Evolutionary conservation across 2,113 vertebrate genomes (phyloP), one percentile per base, ranked within the genome.

Genomic region (Gobius niger): DNA sequence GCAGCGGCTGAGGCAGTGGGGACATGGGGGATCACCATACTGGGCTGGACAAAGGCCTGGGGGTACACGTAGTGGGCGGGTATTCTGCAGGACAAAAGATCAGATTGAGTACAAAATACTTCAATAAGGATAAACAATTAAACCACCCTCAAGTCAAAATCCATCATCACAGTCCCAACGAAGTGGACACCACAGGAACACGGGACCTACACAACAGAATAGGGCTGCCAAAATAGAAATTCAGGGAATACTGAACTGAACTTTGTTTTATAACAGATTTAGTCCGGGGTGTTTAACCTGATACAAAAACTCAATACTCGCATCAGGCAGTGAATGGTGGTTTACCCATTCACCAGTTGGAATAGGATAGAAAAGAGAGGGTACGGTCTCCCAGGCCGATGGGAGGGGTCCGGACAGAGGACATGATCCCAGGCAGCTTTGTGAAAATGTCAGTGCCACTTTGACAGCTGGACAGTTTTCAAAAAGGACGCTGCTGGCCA

Each of bases 1-100:
- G 95, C 92, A 5, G 95, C 90, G 0, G 95, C 92, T 0, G 94
- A 78, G 0, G 94, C 79, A 0, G 94, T 95, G 82, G 98, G 96
- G 44, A 98, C 93, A 4, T 98, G 96, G 4, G 96, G 97, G 70
- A 99, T 98, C 72, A 98, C 95, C 90, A 99, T 89, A 79, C 97
- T 97, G 2, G 97, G 97, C 91, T 98, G 97, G 87, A 99, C 93
- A 54, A 98, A 98, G 77, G 96, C 96, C 93, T 98, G 97, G 47
- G 97, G 97, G 87, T 99, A 99, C 82, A 98, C 93, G 67, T 99
- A 99, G 91, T 99, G 97, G 82, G 97, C 94, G 13, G 97, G 96
- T 81, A 99, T 96, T 93, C 97, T 98, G 95, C 78, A 75, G 92
- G 84, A 82, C 56, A 87, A 78, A 82, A 84, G 9, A 87, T 46